Base-by-base conservation (phyloP, 2,888 invertebrate genomes). In the Petrolisthes cinctipes region DNA sequence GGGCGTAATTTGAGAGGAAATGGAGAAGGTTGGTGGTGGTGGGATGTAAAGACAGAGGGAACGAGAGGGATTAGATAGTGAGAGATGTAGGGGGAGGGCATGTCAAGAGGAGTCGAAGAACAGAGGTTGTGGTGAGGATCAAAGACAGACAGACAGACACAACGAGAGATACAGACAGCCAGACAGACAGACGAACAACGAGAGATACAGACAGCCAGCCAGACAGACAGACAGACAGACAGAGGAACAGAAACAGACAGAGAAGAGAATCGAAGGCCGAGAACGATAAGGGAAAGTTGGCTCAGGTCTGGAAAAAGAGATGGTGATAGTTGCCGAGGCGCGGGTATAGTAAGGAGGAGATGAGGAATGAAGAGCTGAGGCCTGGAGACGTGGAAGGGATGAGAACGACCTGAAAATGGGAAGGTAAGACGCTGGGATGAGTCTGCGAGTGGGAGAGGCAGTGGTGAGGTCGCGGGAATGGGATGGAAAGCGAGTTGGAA, bases 281-380 rank as follows among this genome's bases (percentile, higher is more conserved):
- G 80, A 56, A 57, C 23, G 80, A 80, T n/a, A 20, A 80, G 80
- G 56, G 57, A 20, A 20, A 80, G 57, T 17, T 56, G 80, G 57
- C 20, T 56, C 57, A 57, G 17, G 80, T 57, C 20, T 20, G 57
- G 57, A 80, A 56, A 73, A 51, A 14, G 51, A 23, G 20, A 11
- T 53, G n/a, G 56, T 78, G 78, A 54, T 78, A 54, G 78, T 51
- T 51, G 76, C 9, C 11, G 75, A 75, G 75, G 20, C 20, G 5
- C 23, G 20, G n/a, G 20, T n/a, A 37, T 75, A n/a, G 37, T 75
- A 37, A 17, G 7, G 20, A 75, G 23, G 23, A 75, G 23, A 23
- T 20, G 76, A 23, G 53, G 78, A 78, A 23, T 79, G 54, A 17
- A 56, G 79, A 20, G 5, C 23, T 14, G 76, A 7, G 73, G 20